These are phyloP conservation scores for Otis tarda DNA, from an alignment of 2,113 vertebrate species.

Conservation along the genomic window DNA sequence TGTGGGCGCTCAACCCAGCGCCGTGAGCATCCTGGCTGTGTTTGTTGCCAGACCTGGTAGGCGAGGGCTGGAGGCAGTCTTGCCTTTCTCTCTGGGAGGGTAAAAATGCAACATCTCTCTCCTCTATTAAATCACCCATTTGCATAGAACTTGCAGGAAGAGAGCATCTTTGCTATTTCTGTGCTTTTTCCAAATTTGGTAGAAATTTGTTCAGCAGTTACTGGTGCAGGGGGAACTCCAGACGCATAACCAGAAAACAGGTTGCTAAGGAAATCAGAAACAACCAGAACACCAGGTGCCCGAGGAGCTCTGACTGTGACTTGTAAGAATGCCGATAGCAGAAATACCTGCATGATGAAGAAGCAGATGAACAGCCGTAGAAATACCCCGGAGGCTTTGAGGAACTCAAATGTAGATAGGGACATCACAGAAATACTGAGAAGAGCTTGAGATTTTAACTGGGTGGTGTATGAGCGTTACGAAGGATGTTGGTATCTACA, in stretches of 20 bases:
- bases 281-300: not conserved
- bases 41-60: not conserved
- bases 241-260: not conserved
- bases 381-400: not conserved
- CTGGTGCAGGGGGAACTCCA: not conserved
- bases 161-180: not conserved
- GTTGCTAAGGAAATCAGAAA: slow-evolving; percentile 26
- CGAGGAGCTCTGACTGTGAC: not conserved
- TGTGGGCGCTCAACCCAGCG: not conserved
- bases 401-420: not conserved
- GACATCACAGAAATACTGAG: not conserved
- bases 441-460: not conserved
- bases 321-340: not conserved
- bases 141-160: not conserved
- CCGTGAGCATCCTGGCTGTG: not conserved
- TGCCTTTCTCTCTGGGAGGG: not conserved
- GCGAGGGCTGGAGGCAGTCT: not conserved
- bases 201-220: not conserved
- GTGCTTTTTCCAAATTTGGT: not conserved
- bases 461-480: not conserved
- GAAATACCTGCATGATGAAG: slow-evolving; percentile 30
- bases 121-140: not conserved
- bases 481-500: not conserved
- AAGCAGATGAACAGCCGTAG: not conserved
- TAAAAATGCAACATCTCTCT: not conserved